Evolutionary conservation across 2,113 vertebrate genomes (phyloP).

Genomic region (Caranx ignobilis): DNA sequence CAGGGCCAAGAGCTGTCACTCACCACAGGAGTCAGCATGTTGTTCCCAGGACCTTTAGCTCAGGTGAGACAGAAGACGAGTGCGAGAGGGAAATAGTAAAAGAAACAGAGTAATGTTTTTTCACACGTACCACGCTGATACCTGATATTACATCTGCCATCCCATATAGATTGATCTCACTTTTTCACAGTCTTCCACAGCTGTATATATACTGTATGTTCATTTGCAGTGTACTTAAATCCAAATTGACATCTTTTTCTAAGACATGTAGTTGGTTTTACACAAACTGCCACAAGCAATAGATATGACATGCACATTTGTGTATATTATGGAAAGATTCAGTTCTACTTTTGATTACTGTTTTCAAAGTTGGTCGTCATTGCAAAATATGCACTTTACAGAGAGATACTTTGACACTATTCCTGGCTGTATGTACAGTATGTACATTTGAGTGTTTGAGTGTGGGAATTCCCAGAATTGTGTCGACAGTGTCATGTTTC

Average conservation of each 20-base stretch:
- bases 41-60: slow-evolving; percentile 81
- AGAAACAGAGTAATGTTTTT: slow-evolving; percentile 46
- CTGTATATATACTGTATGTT: background rate
- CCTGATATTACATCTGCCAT: slow-evolving; percentile 35
- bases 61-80: slow-evolving; percentile 70
- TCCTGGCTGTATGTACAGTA: background rate
- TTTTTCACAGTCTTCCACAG: slow-evolving; percentile 16
- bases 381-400: background rate
- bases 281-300: background rate
- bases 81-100: slow-evolving; percentile 21
- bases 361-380: background rate
- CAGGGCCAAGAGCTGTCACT: slow-evolving; percentile 68
- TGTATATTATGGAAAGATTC: background rate
- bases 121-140: slow-evolving; percentile 37
- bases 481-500: slow-evolving; percentile 49
- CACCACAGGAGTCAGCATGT: slow-evolving; percentile 62
- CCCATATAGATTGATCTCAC: slow-evolving; percentile 26
- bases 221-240: background rate
- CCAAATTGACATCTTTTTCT: background rate
- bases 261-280: background rate
- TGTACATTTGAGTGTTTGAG: background rate
- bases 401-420: background rate
- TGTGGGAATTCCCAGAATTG: slow-evolving; percentile 67
- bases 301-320: too few species aligned
- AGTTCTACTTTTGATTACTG: background rate